Evolutionary conservation across 2,888 invertebrate genomes (phyloP).

Genomic region (Gisinianus flammeolus): DNA sequence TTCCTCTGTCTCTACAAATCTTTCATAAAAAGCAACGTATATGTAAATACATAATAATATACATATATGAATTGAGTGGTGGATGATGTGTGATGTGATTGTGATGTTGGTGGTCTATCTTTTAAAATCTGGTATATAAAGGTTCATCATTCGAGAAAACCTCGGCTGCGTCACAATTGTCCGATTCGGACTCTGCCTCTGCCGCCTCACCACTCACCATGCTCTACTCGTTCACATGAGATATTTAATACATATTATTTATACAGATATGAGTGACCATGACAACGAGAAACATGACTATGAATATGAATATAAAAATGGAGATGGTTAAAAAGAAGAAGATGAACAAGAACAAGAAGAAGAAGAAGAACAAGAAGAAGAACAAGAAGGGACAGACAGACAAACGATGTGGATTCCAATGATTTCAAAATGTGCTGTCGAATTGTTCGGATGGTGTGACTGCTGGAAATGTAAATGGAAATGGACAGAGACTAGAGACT

Average conservation of each 20-base stretch:
- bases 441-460: too few relatives aligned
- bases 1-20: background rate
- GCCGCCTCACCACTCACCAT: conserved; percentile 45
- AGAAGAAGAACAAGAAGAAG: background rate
- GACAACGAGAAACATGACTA: background rate
- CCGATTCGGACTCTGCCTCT: conserved; percentile 46
- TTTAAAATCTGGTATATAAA: background rate
- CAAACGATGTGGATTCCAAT: too few relatives aligned
- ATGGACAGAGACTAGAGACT: too few relatives aligned
- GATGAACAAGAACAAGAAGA: background rate
- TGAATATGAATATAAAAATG: background rate
- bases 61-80: too few relatives aligned
- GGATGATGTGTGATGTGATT: too few relatives aligned
- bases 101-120: too few relatives aligned
- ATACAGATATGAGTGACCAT: background rate
- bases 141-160: conserved; percentile 44
- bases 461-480: too few relatives aligned
- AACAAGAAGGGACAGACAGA: background rate
- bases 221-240: conserved; percentile 48
- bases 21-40: background rate
- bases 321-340: too few relatives aligned
- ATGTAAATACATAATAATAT: too few relatives aligned
- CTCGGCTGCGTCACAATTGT: conserved; percentile 42
- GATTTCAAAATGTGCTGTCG: too few relatives aligned
- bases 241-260: background rate